Evolutionary conservation across 2,888 invertebrate species (phyloP), one percentile per base, ranked within the genome.

Genomic region (Tuta absoluta): DNA sequence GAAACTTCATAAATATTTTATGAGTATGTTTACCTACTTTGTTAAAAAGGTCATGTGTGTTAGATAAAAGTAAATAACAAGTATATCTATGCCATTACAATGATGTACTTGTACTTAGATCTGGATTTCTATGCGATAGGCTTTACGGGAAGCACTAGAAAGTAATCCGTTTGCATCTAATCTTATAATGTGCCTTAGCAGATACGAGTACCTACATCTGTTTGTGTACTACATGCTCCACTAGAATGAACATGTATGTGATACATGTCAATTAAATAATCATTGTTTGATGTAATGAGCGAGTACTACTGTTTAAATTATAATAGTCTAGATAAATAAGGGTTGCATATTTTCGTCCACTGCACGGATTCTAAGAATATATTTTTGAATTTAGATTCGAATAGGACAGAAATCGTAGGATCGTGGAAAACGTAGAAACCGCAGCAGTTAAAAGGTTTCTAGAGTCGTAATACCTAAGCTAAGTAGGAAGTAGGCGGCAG

Each of bases 111-210:
- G 53, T 24, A 51, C 23, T 10, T 23, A 28, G 24, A 24, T 53
- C 53, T 53, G 24, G 58, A 51, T 51, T 58, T 58, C 58, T 38
- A 57, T 33, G 28, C 17, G 28, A 17, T 62, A 65, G 62, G 58
- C 62, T 57, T 62, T 62, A 62, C 58, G 33, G 17, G 90, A 91
- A 91, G 90, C 90, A 84, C 90, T 79, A 86, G 87, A 89, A 88
- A 81, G 79, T 87, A 87, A 91, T 91, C 89, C 88, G 78, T 87
- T 89, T 85, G 88, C 88, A 89, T 88, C 89, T 90, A 91, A 90
- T 90, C 90, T 89, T 90, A 89, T 90, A 90, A 89, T 69, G 84
- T 85, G 80, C 88, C 89, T 90, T 89, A 88, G 83, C 85, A 80
- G 77, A 72, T 63, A 23, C 14, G 38, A n/a, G 59, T 14, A 60